Conservation (phyloP, 2,797 vertebrate genomes). For the Meriones psammophilus region DNA sequence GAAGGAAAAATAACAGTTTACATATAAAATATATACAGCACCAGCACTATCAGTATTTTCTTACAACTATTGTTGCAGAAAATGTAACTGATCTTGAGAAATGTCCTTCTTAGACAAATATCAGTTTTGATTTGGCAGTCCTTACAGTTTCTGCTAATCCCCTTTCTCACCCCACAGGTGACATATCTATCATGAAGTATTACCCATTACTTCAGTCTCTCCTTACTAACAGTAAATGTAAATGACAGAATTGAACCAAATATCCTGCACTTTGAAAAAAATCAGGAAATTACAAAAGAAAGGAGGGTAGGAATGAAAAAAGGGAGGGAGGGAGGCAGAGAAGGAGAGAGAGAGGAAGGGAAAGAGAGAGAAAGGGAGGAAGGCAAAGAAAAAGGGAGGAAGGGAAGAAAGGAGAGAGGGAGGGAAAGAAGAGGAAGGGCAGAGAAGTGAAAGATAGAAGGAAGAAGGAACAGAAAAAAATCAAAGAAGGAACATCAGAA, state of each 20-base stretch:
- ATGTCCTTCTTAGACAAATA: constrained; percentile 28
- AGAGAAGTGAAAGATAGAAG: neutral
- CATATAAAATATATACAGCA: neutral
- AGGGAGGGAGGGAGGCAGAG: neutral
- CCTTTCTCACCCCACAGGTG: constrained; percentile 6
- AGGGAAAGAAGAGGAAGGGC: too few relatives aligned
- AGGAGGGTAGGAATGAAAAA: neutral
- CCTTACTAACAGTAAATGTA: neutral
- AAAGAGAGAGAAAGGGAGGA: neutral
- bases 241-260: neutral
- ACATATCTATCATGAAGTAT: neutral
- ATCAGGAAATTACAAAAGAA: neutral
- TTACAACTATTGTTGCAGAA: neutral
- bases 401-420: fast-evolving
- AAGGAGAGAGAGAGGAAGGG: fast-evolving
- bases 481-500: neutral
- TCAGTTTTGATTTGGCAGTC: neutral
- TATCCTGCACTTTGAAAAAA: neutral
- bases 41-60: neutral
- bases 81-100: neutral
- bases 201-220: neutral
- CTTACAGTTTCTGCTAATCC: neutral
- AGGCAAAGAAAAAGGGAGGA: neutral
- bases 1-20: neutral
- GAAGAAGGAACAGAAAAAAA: neutral